Percentiles rank a stretch among this genome's conserved stretches.
These are phyloP conservation scores for Trachelus iudaicus DNA, from an alignment of 2,888 invertebrate genomes.

Conservation along the genomic window DNA sequence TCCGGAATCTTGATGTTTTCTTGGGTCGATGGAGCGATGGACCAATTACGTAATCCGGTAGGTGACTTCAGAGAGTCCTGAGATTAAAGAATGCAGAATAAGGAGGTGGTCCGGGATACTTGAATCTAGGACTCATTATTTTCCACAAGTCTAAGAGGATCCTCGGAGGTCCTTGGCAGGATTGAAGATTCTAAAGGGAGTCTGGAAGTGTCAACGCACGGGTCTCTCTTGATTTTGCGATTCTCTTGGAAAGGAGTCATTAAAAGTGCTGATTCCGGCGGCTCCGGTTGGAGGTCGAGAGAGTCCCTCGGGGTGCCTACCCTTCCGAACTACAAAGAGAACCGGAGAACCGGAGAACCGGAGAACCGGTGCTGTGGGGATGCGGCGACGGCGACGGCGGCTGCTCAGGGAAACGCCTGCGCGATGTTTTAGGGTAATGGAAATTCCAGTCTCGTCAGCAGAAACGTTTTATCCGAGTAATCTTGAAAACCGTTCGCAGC, in stretches of 20 bases:
- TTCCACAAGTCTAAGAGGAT: not conserved
- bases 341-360: not conserved
- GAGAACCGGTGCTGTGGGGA: not conserved
- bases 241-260: not conserved
- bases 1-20: not conserved
- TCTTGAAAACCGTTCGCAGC: conserved; percentile 33
- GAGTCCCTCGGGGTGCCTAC: not conserved
- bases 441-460: conserved; percentile 43
- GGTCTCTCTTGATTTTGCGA: not conserved
- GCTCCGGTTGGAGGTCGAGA: not conserved
- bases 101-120: not conserved
- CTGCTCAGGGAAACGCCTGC: conserved; percentile 9
- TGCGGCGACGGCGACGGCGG: not conserved
- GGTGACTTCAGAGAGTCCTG: not conserved
- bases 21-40: not conserved
- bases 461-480: conserved; percentile 34
- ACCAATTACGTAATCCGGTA: not conserved
- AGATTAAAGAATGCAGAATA: no score
- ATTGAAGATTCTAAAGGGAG: not conserved
- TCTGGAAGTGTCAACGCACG: not conserved
- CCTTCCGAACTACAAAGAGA: not conserved
- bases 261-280: conserved; percentile 1
- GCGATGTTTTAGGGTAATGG: conserved; percentile 52
- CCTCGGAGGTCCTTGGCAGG: not conserved
- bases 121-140: not conserved